Conservation (phyloP, 2,113 vertebrate species). For the Gavialis gangeticus region DNA sequence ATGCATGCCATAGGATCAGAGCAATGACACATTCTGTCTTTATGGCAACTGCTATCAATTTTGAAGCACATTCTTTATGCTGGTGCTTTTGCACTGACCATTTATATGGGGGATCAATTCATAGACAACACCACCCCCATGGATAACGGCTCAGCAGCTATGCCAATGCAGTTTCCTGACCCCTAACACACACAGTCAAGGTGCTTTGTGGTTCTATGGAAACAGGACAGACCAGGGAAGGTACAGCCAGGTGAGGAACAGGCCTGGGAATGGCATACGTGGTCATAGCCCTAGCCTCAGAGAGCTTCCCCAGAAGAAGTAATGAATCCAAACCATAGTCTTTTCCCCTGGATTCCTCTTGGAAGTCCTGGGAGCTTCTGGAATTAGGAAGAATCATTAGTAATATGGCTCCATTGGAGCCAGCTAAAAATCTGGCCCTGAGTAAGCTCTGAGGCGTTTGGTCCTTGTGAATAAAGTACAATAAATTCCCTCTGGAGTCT, state of each 20-base stretch:
- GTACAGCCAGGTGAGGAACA: neutral
- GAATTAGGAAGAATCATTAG: neutral
- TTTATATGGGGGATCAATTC: neutral
- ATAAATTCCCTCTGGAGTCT: neutral
- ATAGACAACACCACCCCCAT: neutral
- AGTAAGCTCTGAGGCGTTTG: neutral
- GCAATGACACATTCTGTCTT: neutral
- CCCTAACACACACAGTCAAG: neutral
- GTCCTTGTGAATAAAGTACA: neutral
- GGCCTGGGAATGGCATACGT: fast-evolving
- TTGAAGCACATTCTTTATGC: neutral
- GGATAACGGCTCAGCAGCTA: neutral
- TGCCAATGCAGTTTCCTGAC: neutral
- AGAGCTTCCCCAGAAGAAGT: neutral
- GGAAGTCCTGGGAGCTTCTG: neutral
- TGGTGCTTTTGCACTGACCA: neutral
- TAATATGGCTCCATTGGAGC: neutral
- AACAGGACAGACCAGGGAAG: neutral
- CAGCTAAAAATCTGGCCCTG: neutral
- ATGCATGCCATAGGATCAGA: neutral
- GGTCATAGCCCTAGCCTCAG: neutral
- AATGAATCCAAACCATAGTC: neutral
- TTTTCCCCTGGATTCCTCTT: neutral
- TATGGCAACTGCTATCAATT: neutral
- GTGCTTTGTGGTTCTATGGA: neutral